Percentiles rank a stretch among this genome's conserved stretches.
Evolutionary conservation across 2,888 invertebrate genomes (phyloP).

Genomic region (Scotopteryx bipunctaria): DNA sequence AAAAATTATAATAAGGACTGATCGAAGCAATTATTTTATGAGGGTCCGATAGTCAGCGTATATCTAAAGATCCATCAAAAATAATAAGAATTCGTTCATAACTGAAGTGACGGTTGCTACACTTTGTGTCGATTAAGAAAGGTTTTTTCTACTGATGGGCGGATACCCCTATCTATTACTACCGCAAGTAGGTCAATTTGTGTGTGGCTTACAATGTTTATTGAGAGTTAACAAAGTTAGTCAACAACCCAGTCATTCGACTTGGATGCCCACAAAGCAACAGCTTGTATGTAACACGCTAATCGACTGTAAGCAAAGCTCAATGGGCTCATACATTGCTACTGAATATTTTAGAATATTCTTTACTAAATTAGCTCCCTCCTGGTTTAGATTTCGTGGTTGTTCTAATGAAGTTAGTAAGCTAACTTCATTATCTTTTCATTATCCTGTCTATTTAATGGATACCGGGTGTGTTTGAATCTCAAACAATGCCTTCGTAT

Average conservation of each 20-base stretch:
- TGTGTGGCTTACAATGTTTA: not conserved
- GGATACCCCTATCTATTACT: no score
- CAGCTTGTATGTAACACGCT: conserved; percentile 18
- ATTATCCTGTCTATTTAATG: no score
- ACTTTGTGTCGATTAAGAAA: not conserved
- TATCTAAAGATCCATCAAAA: no score
- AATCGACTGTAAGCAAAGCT: conserved; percentile 26
- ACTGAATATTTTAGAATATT: not conserved
- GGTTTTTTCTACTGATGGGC: not conserved
- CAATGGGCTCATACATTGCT: conserved; percentile 22
- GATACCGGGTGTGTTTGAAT: no score
- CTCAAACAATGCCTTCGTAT: no score
- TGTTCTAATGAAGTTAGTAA: no score
- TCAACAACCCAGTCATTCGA: conserved; percentile 13
- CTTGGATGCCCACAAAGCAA: conserved; percentile 21
- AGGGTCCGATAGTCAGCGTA: no score
- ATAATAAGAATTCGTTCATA: no score
- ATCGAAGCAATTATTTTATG: no score
- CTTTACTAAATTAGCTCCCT: not conserved
- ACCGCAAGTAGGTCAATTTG: not conserved
- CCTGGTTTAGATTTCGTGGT: not conserved
- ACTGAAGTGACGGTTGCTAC: no score
- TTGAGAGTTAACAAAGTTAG: conserved; percentile 2
- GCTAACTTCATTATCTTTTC: no score
- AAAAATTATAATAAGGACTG: no score